These are phyloP conservation scores for Silurus asotus DNA, from an alignment of 2,113 vertebrate genomes.

Conservation along the genomic window DNA sequence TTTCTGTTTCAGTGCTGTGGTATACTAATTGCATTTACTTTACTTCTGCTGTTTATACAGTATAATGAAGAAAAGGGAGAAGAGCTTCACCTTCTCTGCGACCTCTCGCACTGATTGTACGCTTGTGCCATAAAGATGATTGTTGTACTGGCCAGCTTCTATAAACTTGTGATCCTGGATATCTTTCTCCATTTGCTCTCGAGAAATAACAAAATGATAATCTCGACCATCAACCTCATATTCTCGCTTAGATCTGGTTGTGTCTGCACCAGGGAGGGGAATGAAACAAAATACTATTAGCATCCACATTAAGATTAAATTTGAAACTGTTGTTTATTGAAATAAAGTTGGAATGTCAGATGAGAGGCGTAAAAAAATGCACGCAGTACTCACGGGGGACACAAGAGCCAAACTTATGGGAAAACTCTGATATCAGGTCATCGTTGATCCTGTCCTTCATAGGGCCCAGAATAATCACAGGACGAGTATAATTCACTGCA, in stretches of 20 bases:
- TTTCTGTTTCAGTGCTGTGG: not conserved
- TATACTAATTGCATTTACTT: not conserved
- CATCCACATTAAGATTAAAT: not conserved
- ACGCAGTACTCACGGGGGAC: conserved; percentile 89
- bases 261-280: conserved; percentile 76
- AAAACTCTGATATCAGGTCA: conserved; percentile 97
- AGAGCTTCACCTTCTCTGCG: conserved; percentile 86
- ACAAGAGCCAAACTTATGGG: conserved; percentile 96
- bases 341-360: not conserved
- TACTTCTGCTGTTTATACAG: not conserved
- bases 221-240: conserved; percentile 95
- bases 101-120: conserved; percentile 94
- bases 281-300: not conserved
- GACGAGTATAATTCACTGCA: conserved; percentile 90
- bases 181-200: conserved; percentile 96
- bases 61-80: not conserved
- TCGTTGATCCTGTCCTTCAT: conserved; percentile 98
- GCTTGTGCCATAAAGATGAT: conserved; percentile 96
- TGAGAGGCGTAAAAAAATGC: not conserved
- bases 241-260: conserved; percentile 92
- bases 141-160: conserved; percentile 98
- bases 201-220: conserved; percentile 95
- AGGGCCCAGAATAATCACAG: conserved; percentile 93
- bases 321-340: not conserved
- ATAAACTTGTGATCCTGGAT: conserved; percentile 99